Evolutionary conservation across 2,113 vertebrate species (phyloP).

Genomic region (Etia nguti): DNA sequence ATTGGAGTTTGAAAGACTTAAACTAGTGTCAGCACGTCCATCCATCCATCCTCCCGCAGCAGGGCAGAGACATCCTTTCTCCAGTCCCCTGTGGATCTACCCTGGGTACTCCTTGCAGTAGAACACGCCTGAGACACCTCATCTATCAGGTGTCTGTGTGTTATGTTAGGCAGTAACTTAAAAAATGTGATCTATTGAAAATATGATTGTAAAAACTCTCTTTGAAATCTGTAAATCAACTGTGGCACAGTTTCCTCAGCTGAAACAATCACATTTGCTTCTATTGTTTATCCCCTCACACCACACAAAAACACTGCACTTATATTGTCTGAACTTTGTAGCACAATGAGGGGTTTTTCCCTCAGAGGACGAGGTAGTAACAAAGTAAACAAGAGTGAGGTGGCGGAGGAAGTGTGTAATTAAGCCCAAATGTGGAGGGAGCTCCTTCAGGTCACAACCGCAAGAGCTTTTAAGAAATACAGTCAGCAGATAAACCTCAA

Average conservation of each 20-base stretch:
- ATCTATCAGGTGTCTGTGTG: neutral
- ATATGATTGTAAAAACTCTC: neutral
- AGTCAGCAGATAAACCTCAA: neutral
- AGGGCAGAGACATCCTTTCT: neutral
- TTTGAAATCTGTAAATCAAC: neutral
- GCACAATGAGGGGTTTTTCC: neutral
- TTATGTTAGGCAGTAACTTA: neutral
- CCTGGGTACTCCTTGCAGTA: neutral
- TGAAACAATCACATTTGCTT: neutral
- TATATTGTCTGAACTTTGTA: neutral
- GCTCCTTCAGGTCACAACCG: neutral
- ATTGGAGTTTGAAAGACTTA: fast-evolving
- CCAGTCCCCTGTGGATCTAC: fast-evolving
- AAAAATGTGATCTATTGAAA: neutral
- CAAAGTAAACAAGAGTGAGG: conserved; percentile 19
- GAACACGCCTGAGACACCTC: neutral
- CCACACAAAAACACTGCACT: neutral
- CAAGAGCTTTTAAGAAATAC: neutral
- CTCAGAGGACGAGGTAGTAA: neutral
- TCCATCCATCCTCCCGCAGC: neutral
- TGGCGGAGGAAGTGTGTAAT: conserved; percentile 33
- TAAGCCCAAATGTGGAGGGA: neutral
- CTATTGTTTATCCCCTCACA: neutral
- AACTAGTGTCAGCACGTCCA: neutral
- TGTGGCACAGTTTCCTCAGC: neutral